Evolutionary conservation across 2,888 invertebrate genomes (phyloP), one percentile per base, ranked within the genome.

Genomic region (Buathra laborator): DNA sequence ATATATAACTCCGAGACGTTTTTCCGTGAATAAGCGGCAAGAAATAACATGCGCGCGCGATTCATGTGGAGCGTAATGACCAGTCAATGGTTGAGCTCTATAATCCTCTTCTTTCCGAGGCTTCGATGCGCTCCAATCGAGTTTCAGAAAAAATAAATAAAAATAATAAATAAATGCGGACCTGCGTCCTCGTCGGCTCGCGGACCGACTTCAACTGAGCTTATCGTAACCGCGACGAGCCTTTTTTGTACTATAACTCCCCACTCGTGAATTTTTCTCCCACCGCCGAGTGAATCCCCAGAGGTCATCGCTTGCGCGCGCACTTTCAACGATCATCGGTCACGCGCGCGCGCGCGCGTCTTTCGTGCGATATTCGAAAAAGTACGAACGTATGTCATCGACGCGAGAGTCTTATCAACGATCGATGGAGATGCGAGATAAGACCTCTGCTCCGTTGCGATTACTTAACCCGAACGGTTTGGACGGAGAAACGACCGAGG

Each of bases 391-490:
- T 51, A 51, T 16, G 16, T 43, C 19, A 67, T n/a, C 37, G 37
- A 44, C 19, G 66, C 19, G n/a, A 9, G 51, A 70, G 48, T 51
- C 48, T 70, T 70, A 70, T 70, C 70, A 37, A 32, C 32, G 7
- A 70, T 70, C 70, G 70, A 51, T 37, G 70, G 70, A 70, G 48
- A n/a, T 7, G 3, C 4, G 32, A 29, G 70, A 70, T 70, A 70
- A 70, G 51, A 16, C 51, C 37, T 5, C 37, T 37, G 37, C 37
- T 2, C 37, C 37, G 37, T 37, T 37, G 5, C 56, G 56, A 59
- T 74, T 74, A 74, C 72, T 74, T 74, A 74, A 74, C 72, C 19
- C 24, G 56, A 29, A 29, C 59, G 24, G 29, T 59, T 51, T 37
- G 37, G 59, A 46, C 72, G 72, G 59, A 74, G 72, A 74, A 74